Base-by-base conservation (phyloP, 2,113 vertebrate species). In the Arothron firmamentum region DNA sequence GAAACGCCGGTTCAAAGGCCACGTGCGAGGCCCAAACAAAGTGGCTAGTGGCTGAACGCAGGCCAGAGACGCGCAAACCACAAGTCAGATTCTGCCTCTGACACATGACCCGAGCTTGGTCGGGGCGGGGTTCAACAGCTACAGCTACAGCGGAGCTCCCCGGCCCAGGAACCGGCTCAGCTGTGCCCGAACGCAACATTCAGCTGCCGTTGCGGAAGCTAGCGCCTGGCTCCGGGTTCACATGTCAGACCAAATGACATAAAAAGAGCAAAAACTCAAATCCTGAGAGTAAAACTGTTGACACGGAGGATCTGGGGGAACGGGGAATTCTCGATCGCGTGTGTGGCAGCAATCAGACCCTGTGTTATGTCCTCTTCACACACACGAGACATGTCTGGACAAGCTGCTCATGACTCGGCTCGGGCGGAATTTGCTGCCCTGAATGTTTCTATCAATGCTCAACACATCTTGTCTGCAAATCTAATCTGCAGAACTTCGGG, bases 1-100 rank as follows among this genome's bases (percentile, higher is more conserved):
- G 72, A 82, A 86, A 87, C 80, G 50, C 49, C 16, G 65, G 62
- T 61, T 75, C 52, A 55, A 71, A 74, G 57, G 65, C 75, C 75
- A 60, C 65, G 60, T 74, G 82, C 82, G 70, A 82, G 85, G 77
- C 79, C 83, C 64, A 81, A 84, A 85, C 87, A 89, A 80, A 23
- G 80, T 87, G 84, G 82, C 62, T 6, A 56, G 79, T 59, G 77
- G 78, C 85, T 88, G 76, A 80, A 62, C n/a, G 58, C 53, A 62
- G 79, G 75, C 82, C 77, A 83, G 77, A 82, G 78, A 87, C 79
- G 49, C 70, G 72, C 59, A 66, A 74, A 84, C 85, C 82, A 13
- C 88, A 74, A 73, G 71, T 76, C 81, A 75, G 77, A 83, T 75
- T 67, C 78, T 66, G 76, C 73, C 78, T 79, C 82, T 76, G 72